Conservation (phyloP, 2,797 vertebrate genomes). For the Paramormyrops hopkinsi region DNA sequence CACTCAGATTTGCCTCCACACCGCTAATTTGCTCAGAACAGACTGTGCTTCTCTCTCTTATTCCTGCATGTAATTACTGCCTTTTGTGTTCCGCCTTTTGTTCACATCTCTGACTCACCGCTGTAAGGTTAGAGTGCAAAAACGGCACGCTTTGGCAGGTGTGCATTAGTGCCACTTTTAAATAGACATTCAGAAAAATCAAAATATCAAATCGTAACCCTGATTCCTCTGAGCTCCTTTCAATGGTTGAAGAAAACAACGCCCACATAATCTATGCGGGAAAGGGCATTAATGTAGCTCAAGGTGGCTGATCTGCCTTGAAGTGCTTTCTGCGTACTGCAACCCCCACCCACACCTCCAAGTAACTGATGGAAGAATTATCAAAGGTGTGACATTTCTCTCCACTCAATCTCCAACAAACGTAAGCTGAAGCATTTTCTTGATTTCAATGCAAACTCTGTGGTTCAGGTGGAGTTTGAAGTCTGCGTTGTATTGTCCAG, state of each 20-base stretch:
- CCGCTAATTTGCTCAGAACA: slow-evolving; percentile 32
- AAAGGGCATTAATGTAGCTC: slow-evolving; percentile 42
- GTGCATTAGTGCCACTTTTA: slow-evolving; percentile 34
- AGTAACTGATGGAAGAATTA: background rate
- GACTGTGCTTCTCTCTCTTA: slow-evolving; percentile 29
- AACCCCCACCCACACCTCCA: background rate
- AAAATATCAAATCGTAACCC: slow-evolving; percentile 19
- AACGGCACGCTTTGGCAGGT: slow-evolving; percentile 30
- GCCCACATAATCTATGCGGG: slow-evolving; percentile 47
- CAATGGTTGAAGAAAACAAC: slow-evolving; percentile 24
- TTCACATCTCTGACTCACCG: slow-evolving; percentile 30
- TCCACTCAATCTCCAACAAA: background rate
- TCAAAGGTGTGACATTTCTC: background rate
- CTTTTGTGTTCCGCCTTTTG: slow-evolving; percentile 31
- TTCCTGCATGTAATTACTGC: slow-evolving; percentile 39
- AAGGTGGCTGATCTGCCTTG: background rate
- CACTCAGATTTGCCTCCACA: slow-evolving; percentile 17
- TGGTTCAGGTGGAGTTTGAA: background rate
- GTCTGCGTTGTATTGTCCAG: background rate
- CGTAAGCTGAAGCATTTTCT: background rate
- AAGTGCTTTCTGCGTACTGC: background rate
- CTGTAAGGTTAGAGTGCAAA: slow-evolving; percentile 21
- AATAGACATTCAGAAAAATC: slow-evolving; percentile 19
- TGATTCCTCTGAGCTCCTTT: background rate
- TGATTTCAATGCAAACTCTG: background rate